Base-by-base conservation (phyloP, 2,113 vertebrate genomes). In the Silurus meridionalis region DNA sequence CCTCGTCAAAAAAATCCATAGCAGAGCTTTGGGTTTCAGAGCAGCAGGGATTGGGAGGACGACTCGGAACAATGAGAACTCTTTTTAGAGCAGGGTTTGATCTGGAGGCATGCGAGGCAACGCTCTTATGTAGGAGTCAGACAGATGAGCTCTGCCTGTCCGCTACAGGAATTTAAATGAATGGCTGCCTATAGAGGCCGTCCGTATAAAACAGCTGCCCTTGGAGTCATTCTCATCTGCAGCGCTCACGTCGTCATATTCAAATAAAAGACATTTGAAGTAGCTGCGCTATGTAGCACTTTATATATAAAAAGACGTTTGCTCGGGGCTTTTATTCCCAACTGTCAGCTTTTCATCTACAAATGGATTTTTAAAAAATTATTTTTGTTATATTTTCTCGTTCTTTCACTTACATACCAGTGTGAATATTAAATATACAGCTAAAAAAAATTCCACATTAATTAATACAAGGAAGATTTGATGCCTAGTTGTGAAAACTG, bases 231-330 rank as follows among this genome's bases (percentile, higher is more conserved):
- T 82, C 67, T 74, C 57, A 82, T 86, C 82, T 72, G 71, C 13
- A 50, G 14, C 52, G 79, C 83, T 77, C 60, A 25, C 72, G 25
- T 66, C 82, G 25, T 21, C 21, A 23, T 13, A 15, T 74, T 85
- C 61, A 85, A 88, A 37, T 37, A 37, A 88, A 78, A 63, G 82
- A 86, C 82, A 61, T 60, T 78, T 80, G 83, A 83, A 85, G 87
- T 66, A 21, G 25, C 61, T 58, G 77, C 64, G 74, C 15, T 83
- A 79, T 83, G 80, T 86, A 82, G 66, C 84, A 67, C 79, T 83
- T 83, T 79, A 72, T 52, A 71, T 71, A 82, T 82, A 48, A 82
- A 82, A 78, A 37, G 37, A 37, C n/a, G 48, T 10, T 52, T 46
- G 80, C 61, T 82, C n/a, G 21, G 80, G 80, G 80, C 48, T 82